A percentile compares a stretch with the other conserved stretches of the same genome.
These are phyloP conservation scores for Hippocampus zosterae DNA, from an alignment of 2,113 vertebrate species.

Conservation along the genomic window DNA sequence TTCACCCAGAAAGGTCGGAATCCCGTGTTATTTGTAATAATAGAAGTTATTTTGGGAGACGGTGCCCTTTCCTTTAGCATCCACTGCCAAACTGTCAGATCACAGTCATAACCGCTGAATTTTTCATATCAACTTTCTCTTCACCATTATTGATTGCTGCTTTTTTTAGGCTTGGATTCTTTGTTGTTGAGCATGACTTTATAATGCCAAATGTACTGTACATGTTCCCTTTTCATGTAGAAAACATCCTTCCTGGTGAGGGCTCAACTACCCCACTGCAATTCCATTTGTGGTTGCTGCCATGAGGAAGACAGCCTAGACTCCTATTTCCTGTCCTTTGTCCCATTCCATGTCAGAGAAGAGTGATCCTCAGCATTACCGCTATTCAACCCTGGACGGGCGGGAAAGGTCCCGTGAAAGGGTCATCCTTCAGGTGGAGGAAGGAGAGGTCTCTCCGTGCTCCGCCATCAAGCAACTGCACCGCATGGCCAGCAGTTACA, in stretches of 20 bases:
- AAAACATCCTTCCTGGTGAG: slow-evolving; percentile 1
- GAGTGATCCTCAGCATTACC: slow-evolving; percentile 49
- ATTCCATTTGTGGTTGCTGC: background rate
- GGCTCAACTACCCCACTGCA: slow-evolving; percentile 6
- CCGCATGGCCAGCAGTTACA: slow-evolving; percentile 67
- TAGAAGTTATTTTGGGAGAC: slow-evolving; percentile 14
- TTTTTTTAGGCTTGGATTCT: slow-evolving; percentile 7
- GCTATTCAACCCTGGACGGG: slow-evolving; percentile 60
- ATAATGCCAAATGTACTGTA: slow-evolving; percentile 7
- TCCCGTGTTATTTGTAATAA: slow-evolving; percentile 1
- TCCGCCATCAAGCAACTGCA: slow-evolving; percentile 55
- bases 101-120: slow-evolving; percentile 15
- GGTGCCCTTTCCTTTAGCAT: slow-evolving; percentile 11
- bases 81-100: slow-evolving; percentile 1
- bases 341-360: slow-evolving; percentile 57
- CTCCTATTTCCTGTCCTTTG: background rate
- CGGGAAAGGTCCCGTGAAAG: slow-evolving; percentile 29
- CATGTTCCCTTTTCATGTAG: slow-evolving; percentile 30
- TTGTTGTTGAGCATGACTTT: background rate
- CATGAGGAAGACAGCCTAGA: slow-evolving; percentile 43
- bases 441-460: slow-evolving; percentile 20
- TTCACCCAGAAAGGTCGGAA: slow-evolving; percentile 26
- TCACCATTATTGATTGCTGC: slow-evolving; percentile 18
- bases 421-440: slow-evolving; percentile 35
- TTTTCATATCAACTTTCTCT: slow-evolving; percentile 4